Evolutionary conservation across 2,113 vertebrate species (phyloP).

Genomic region (Limnothrissa miodon): DNA sequence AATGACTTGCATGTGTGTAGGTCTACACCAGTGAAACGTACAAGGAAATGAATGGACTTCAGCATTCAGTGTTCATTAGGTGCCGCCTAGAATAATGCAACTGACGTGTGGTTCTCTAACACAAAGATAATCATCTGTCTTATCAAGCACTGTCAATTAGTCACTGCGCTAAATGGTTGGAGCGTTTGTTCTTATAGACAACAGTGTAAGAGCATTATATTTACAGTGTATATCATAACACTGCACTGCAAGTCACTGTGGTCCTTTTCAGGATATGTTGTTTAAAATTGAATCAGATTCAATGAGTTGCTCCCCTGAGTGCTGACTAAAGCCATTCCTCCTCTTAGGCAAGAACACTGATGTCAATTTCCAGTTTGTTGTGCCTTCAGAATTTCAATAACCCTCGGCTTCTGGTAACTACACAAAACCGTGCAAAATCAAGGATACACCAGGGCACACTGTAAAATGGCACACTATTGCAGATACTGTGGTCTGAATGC

Average conservation of each 20-base stretch:
- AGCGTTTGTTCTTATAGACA: neutral
- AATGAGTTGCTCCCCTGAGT: neutral
- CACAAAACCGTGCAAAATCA: neutral
- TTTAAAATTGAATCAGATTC: slow-evolving; percentile 8
- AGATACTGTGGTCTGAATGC: neutral
- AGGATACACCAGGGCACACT: neutral
- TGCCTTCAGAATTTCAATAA: neutral
- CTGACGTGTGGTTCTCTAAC: neutral
- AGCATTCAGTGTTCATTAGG: slow-evolving; percentile 67
- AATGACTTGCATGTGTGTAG: slow-evolving; percentile 50
- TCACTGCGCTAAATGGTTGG: neutral
- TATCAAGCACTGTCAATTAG: neutral
- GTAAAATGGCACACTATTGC: neutral
- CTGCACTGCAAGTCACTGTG: neutral
- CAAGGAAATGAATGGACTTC: slow-evolving; percentile 65
- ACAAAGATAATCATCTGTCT: neutral
- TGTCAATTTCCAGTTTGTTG: slow-evolving; percentile 7
- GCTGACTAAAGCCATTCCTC: neutral
- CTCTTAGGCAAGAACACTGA: neutral
- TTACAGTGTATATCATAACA: neutral
- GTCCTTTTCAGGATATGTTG: neutral
- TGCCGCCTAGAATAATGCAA: neutral
- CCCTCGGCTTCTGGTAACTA: neutral
- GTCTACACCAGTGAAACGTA: slow-evolving; percentile 50
- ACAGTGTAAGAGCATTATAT: neutral